phyloP scores from a whole-genome alignment of 2,113 vertebrate species.

The Nannospalax galili region DNA sequence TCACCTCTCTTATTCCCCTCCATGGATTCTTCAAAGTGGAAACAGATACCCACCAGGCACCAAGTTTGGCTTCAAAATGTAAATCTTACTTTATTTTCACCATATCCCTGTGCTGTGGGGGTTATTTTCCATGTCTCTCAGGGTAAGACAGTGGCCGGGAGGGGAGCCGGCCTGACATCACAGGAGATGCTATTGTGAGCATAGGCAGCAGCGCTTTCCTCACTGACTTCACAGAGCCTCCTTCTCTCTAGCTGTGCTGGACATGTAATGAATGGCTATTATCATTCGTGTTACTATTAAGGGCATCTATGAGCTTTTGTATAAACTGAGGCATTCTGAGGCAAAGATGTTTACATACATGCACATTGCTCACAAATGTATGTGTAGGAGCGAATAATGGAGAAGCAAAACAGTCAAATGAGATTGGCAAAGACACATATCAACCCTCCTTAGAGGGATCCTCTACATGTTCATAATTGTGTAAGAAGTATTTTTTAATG shows the following conservation, averaged over 20 bases:
- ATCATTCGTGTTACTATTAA: background rate
- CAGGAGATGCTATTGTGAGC: background rate
- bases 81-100: rapidly evolving
- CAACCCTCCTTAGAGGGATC: background rate
- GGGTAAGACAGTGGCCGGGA: background rate
- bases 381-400: background rate
- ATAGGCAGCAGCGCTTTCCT: background rate
- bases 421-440: background rate
- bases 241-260: background rate
- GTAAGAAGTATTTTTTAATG: background rate
- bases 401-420: background rate
- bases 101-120: too few relatives aligned
- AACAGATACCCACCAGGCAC: background rate
- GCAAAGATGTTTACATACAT: background rate
- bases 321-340: background rate
- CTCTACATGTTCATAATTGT: background rate
- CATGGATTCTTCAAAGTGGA: background rate
- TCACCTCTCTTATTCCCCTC: background rate
- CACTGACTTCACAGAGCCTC: rapidly evolving
- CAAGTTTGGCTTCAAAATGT: background rate
- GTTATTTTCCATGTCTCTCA: background rate
- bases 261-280: background rate
- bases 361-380: background rate
- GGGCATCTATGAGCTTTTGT: background rate
- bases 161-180: background rate